These are phyloP conservation scores for Ataeniobius toweri DNA, from an alignment of 2,797 vertebrate species.

Conservation along the genomic window DNA sequence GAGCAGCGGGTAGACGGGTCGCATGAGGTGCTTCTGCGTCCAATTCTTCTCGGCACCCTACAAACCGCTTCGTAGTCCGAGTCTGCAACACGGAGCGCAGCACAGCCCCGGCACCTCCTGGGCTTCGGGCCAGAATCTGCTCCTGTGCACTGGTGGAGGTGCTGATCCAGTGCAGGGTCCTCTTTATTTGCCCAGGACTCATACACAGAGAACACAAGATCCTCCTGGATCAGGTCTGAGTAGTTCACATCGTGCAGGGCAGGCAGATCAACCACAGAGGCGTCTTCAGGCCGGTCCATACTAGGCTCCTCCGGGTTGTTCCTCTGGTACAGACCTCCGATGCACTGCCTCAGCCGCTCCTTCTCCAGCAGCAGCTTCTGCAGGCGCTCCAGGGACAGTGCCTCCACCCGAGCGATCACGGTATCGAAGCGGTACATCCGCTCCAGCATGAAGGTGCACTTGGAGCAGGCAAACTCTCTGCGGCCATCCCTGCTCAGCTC, in stretches of 20 bases:
- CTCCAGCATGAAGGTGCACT: conserved; percentile 95
- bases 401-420: conserved; percentile 86
- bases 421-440: conserved; percentile 90
- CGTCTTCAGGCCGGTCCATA: conserved; percentile 41
- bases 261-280: conserved; percentile 78
- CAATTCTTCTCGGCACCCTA: conserved; percentile 87
- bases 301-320: conserved; percentile 77
- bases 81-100: conserved; percentile 86
- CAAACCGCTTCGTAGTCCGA: conserved; percentile 95
- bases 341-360: conserved; percentile 89
- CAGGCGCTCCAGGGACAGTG: conserved; percentile 87
- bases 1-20: conserved; percentile 84
- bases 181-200: conserved; percentile 91
- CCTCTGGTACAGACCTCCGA: conserved; percentile 86
- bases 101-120: conserved; percentile 87
- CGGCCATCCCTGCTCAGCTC: conserved; percentile 88
- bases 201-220: conserved; percentile 88
- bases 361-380: conserved; percentile 92
- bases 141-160: conserved; percentile 54
- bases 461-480: conserved; percentile 93
- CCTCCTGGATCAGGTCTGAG: conserved; percentile 87
- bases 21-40: conserved; percentile 84
- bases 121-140: conserved; percentile 74
- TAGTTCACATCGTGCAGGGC: conserved; percentile 82
- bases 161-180: conserved; percentile 57